A percentile compares a stretch with the other conserved stretches of the same genome.
Conservation (phyloP, 2,113 vertebrate genomes). For the Mixornis gularis region DNA sequence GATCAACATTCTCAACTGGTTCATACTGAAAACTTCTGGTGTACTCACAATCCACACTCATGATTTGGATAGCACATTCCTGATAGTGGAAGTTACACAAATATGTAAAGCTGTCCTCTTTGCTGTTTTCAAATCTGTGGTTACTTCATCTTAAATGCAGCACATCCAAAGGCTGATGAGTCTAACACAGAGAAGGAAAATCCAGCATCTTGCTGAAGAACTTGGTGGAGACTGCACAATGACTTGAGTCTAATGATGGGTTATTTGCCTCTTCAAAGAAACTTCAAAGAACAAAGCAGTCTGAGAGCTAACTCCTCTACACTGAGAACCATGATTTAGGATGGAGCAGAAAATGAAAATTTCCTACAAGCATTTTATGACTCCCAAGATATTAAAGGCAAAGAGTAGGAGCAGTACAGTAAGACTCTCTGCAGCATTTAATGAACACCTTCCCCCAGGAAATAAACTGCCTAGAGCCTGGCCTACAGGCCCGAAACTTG, state of each 20-base stretch:
- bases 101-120: neutral
- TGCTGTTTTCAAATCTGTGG: neutral
- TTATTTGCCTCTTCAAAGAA: neutral
- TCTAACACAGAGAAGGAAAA: neutral
- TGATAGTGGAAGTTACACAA: neutral
- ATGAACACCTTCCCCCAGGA: neutral
- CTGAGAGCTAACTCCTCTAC: neutral
- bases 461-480: neutral
- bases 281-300: neutral
- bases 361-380: neutral
- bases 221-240: neutral
- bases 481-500: neutral
- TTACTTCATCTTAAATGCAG: neutral
- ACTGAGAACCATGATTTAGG: rapidly evolving
- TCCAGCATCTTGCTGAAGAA: neutral
- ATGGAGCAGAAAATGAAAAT: neutral
- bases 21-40: neutral
- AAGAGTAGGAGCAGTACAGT: neutral
- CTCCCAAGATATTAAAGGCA: neutral
- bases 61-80: neutral
- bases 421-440: neutral
- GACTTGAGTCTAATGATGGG: neutral
- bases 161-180: neutral
- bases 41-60: neutral
- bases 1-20: neutral